phyloP scores from a whole-genome alignment of 2,888 invertebrate species.

The Synanthedon tipuliformis region DNA sequence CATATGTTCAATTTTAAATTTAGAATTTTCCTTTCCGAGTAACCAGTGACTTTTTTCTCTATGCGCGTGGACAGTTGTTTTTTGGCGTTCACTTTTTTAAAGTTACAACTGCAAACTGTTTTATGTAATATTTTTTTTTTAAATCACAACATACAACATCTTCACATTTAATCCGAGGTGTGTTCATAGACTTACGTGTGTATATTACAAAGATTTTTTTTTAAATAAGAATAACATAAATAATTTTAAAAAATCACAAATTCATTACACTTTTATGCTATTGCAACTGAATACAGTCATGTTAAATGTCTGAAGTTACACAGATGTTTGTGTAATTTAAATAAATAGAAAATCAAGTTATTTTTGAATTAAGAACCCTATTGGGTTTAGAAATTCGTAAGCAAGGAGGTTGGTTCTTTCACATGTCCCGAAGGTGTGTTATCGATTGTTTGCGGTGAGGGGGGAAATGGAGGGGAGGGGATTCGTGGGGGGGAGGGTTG shows the following conservation, averaged over 20 bases:
- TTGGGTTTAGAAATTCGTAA: slow-evolving; percentile 15
- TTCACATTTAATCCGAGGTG: too few relatives aligned
- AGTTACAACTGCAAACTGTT: too few relatives aligned
- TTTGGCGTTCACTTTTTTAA: too few relatives aligned
- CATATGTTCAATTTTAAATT: slow-evolving; percentile 12
- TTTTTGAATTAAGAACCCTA: background rate
- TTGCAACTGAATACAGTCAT: background rate
- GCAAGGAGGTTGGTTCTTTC: slow-evolving; percentile 12
- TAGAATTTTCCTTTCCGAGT: slow-evolving; percentile 12
- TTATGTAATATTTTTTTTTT: too few relatives aligned
- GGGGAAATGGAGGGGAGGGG: slow-evolving; percentile 41
- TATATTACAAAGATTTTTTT: too few relatives aligned
- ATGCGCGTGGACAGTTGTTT: too few relatives aligned
- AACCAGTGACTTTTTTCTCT: background rate
- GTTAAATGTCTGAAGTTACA: background rate
- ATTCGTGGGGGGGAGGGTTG: slow-evolving; percentile 9
- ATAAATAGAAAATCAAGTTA: background rate
- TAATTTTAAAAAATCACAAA: too few relatives aligned
- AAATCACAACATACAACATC: too few relatives aligned
- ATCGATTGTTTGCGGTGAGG: slow-evolving; percentile 36
- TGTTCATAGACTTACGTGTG: too few relatives aligned
- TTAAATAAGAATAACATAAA: too few relatives aligned
- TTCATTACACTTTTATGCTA: too few relatives aligned
- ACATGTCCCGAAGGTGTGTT: slow-evolving; percentile 30
- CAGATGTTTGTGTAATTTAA: background rate